Base-by-base conservation (phyloP, 92 coral and sea anemone genomes). In the Epizoanthus illoricatus region DNA sequence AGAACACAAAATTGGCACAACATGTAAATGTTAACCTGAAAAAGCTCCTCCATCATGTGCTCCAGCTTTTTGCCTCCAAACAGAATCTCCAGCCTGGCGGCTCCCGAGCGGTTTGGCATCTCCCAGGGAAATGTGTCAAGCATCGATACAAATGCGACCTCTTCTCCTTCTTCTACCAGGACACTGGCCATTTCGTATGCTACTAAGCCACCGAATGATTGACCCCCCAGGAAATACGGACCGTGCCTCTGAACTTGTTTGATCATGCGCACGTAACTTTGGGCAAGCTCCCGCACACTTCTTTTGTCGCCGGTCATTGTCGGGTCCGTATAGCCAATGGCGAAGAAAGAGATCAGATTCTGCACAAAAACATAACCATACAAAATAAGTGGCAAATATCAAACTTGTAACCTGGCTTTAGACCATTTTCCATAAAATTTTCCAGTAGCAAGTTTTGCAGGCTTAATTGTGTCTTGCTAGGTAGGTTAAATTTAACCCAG, bases 81-180 rank as follows among this genome's bases (percentile, higher is more conserved):
- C 56, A 86, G 85, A 52, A 71, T 41, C 75, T 89, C 93, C 40
- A 90, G 81, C 18, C 90, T 81, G 28, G 90, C 88, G 24, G 90
- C 88, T n/a, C 83, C 90, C 7, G 93, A 86, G 47, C 93, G 88
- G 74, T 80, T 86, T 64, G 85, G 86, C 81, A 86, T 79, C 41
- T 79, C 71, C 94, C 98, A 93, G 3, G 98, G 89, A 69, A 71
- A 91, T 8, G 98, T 93, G 85, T 93, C 98, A 76, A 93, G 75
- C 94, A 93, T 91, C 11, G 87, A 84, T 55, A 93, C 88, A 84
- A 91, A 88, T 3, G 88, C 91, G 18, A 91, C 89, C 3, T 85
- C 85, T 84, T 93, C 94, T 23, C 72, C 68, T 59, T 79, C 74
- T 66, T 87, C 92, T 13, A 80, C 87, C 60, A 94, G 66, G 23